Percentiles rank a stretch among this genome's conserved stretches.
Evolutionary conservation across 2,113 vertebrate species (phyloP).

Genomic region (Sitta europaea): DNA sequence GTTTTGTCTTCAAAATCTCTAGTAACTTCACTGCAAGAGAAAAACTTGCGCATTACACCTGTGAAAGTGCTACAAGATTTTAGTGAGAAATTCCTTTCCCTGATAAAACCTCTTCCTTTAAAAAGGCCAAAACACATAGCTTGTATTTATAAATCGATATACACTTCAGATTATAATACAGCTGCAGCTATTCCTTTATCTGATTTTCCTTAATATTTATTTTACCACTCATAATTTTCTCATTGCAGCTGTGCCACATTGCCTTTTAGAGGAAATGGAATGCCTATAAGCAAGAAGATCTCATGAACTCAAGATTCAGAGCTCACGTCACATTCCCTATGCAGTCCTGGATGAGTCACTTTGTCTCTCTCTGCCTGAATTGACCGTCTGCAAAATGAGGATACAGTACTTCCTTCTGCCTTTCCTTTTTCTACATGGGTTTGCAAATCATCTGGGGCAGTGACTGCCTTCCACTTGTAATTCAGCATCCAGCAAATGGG

Average conservation of each 20-base stretch:
- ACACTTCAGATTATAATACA: not conserved
- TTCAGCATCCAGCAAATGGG: not conserved
- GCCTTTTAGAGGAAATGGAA: not conserved
- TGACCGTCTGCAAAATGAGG: not conserved
- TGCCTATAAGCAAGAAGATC: not conserved
- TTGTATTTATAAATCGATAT: not conserved
- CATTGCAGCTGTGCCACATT: not conserved
- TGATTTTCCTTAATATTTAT: slow-evolving; percentile 30
- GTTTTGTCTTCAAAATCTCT: slow-evolving; percentile 60
- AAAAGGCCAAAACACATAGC: not conserved
- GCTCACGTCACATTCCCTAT: not conserved
- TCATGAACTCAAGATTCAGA: not conserved
- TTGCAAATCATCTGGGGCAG: not conserved
- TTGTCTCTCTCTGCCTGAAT: not conserved
- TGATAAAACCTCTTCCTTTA: not conserved
- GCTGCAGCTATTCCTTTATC: not conserved
- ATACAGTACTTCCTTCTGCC: not conserved
- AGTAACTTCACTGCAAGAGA: slow-evolving; percentile 43
- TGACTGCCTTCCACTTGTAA: not conserved
- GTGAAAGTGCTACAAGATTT: not conserved
- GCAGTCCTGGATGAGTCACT: not conserved
- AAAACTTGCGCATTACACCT: not conserved
- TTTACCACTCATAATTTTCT: not conserved
- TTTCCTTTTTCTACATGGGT: not conserved
- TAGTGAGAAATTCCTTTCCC: not conserved